Evolutionary conservation across 1,140 invertebrate species (phyloP).

Genomic region (Aphelenchoides besseyi): DNA sequence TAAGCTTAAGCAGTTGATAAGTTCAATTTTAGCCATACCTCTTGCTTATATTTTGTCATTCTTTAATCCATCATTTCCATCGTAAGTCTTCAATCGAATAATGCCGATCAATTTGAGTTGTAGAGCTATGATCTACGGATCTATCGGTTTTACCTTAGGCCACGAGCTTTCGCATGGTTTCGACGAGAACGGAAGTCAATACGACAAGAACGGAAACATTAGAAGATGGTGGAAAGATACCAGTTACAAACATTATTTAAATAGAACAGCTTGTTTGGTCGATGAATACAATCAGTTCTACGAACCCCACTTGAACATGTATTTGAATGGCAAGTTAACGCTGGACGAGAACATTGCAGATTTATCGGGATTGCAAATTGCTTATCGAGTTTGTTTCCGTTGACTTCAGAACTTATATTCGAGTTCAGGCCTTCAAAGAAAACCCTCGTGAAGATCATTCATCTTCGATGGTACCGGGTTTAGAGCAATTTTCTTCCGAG

Average conservation of each 20-base stretch:
- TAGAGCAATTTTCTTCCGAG: constrained; percentile 54
- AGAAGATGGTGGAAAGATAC: constrained; percentile 64
- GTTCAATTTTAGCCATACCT: no score
- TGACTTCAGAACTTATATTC: background rate
- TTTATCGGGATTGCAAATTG: constrained; percentile 66
- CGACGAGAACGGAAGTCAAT: constrained; percentile 55
- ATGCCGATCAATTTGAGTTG: background rate
- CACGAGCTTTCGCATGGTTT: constrained; percentile 59
- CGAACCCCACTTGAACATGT: constrained; percentile 64
- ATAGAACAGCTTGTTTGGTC: constrained; percentile 72
- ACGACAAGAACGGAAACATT: constrained; percentile 50
- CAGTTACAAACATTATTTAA: constrained; percentile 38
- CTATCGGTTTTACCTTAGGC: constrained; percentile 66
- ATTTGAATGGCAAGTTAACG: constrained; percentile 64
- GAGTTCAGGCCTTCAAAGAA: constrained; percentile 53
- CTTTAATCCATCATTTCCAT: no score
- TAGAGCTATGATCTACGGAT: constrained; percentile 66
- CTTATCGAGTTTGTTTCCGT: constrained; percentile 60
- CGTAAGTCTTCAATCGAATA: no score
- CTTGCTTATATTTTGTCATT: no score
- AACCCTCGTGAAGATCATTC: constrained; percentile 49
- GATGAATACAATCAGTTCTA: constrained; percentile 80
- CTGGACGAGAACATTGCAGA: constrained; percentile 67
- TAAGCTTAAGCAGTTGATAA: no score
- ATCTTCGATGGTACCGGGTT: constrained; percentile 56